Evolutionary conservation across 2,797 vertebrate species (phyloP).

Genomic region (Microctenopoma lineatum): DNA sequence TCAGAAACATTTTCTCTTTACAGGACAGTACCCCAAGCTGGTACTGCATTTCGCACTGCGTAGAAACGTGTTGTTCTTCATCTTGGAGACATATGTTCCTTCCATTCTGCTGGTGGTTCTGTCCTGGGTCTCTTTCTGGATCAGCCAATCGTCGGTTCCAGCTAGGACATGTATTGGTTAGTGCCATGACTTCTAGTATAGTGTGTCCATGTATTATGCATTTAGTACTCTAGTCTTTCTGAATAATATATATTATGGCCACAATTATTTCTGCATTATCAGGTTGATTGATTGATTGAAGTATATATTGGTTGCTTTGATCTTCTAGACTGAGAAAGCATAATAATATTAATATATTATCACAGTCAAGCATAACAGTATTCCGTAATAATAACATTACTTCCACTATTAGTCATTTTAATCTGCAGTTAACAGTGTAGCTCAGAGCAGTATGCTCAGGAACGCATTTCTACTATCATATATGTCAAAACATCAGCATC

Average conservation of each 20-base stretch:
- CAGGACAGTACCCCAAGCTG: constrained; percentile 91
- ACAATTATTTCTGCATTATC: neutral
- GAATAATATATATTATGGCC: too few relatives aligned
- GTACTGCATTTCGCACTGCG: constrained; percentile 92
- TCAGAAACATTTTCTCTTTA: neutral
- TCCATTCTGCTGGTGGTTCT: constrained; percentile 91
- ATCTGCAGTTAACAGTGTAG: too few relatives aligned
- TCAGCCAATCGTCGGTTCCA: constrained; percentile 93
- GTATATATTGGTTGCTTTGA: neutral
- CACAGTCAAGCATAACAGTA: too few relatives aligned
- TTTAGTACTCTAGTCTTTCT: neutral
- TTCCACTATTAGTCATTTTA: too few relatives aligned
- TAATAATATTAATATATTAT: too few relatives aligned
- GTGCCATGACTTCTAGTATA: constrained; percentile 12
- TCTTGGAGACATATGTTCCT: constrained; percentile 92
- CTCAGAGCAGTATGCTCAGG: too few relatives aligned
- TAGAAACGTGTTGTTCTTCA: constrained; percentile 92
- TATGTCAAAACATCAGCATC: neutral
- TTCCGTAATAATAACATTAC: too few relatives aligned
- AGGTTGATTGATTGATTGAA: too few relatives aligned
- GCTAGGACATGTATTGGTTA: constrained; percentile 92
- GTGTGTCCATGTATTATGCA: neutral
- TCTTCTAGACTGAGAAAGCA: too few relatives aligned
- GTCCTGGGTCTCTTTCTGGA: constrained; percentile 96
- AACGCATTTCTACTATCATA: neutral